These are phyloP conservation scores for Nasonia giraulti DNA, from an alignment of 1,140 invertebrate species.

Conservation along the genomic window DNA sequence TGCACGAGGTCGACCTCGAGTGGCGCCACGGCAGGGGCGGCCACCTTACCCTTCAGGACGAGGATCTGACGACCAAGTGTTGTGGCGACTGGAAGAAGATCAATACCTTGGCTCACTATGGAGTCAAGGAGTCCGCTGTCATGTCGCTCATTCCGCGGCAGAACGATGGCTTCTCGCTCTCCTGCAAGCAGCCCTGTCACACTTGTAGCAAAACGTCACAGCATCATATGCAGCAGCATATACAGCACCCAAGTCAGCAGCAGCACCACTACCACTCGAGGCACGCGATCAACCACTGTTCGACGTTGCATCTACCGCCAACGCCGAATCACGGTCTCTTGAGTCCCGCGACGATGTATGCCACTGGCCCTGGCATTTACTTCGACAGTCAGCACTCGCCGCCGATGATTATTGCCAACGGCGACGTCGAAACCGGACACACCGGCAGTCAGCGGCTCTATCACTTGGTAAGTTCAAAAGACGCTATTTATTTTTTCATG, in stretches of 20 bases:
- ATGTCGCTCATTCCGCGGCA: constrained; percentile 93
- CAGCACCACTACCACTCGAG: constrained; percentile 62
- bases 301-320: constrained; percentile 65
- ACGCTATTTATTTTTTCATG: not conserved
- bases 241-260: constrained; percentile 59
- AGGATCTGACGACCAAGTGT: constrained; percentile 93
- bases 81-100: constrained; percentile 92
- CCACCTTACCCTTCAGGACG: constrained; percentile 92
- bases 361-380: constrained; percentile 76
- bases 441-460: constrained; percentile 82
- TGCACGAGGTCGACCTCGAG: constrained; percentile 94
- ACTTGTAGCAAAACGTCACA: constrained; percentile 78
- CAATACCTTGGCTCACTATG: constrained; percentile 94
- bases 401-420: constrained; percentile 84
- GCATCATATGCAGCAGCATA: constrained; percentile 63
- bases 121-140: constrained; percentile 94
- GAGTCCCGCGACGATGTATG: constrained; percentile 67
- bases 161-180: constrained; percentile 86
- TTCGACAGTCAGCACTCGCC: constrained; percentile 77
- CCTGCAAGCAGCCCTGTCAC: constrained; percentile 88
- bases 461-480: constrained; percentile 78
- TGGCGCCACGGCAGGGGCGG: constrained; percentile 94
- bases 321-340: constrained; percentile 67
- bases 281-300: constrained; percentile 67
- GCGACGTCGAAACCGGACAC: constrained; percentile 81